These are phyloP conservation scores for Phasianus colchicus DNA, from an alignment of 2,113 vertebrate species.

Conservation along the genomic window DNA sequence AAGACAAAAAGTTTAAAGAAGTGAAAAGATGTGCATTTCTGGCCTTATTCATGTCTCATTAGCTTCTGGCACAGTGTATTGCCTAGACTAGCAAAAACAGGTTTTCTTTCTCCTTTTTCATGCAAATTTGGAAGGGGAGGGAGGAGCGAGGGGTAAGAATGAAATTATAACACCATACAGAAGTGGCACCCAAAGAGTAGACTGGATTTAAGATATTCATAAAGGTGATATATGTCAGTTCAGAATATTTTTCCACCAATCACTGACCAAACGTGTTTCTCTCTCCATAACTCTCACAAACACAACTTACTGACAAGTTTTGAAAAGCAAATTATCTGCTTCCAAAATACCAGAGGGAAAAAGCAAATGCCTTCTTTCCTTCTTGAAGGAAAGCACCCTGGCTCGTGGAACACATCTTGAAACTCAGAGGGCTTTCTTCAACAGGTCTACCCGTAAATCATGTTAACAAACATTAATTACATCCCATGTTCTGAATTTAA, in stretches of 20 bases:
- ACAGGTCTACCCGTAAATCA: neutral
- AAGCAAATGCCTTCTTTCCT: neutral
- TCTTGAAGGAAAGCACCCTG: neutral
- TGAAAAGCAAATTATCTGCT: neutral
- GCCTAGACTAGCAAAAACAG: conserved; percentile 42
- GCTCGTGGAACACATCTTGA: neutral
- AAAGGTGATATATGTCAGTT: neutral
- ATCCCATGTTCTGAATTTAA: neutral
- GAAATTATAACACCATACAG: conserved; percentile 3
- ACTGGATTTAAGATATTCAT: neutral
- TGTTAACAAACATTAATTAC: neutral
- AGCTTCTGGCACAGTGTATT: conserved; percentile 51
- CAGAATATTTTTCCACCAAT: neutral
- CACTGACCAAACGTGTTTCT: neutral
- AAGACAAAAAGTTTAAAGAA: conserved; percentile 50
- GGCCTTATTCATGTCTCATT: conserved; percentile 55
- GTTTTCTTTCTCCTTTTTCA: conserved; percentile 27
- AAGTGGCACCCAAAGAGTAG: neutral
- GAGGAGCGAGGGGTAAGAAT: neutral
- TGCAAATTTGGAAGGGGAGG: neutral
- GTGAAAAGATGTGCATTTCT: conserved; percentile 32
- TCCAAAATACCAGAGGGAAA: neutral
- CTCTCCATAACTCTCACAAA: neutral
- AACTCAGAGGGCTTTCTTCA: neutral
- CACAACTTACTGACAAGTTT: neutral